phyloP scores from a whole-genome alignment of 2,113 vertebrate genomes.

The Melanocharis versteri region DNA sequence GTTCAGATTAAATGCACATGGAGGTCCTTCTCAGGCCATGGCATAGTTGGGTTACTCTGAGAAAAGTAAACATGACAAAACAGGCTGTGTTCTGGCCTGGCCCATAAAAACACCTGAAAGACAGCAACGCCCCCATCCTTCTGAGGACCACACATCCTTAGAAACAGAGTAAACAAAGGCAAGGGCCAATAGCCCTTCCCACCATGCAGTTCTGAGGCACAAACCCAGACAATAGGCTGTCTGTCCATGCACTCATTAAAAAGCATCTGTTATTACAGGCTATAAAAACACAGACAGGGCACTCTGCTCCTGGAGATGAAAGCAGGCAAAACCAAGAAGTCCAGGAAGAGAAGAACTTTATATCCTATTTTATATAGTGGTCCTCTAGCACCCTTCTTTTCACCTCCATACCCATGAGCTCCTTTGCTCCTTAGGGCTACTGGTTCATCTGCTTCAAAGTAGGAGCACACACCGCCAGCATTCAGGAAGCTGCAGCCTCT shows the following conservation, averaged over 20 bases:
- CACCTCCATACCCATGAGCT: not conserved
- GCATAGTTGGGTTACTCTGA: not conserved
- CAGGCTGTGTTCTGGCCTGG: not conserved
- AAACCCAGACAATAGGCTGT: constrained; percentile 30
- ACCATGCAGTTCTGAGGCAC: not conserved
- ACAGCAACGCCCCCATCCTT: not conserved
- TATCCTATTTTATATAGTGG: not conserved
- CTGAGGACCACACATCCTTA: not conserved
- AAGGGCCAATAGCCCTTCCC: constrained; percentile 32
- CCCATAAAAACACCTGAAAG: not conserved
- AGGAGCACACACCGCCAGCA: not conserved
- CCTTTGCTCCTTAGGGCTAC: not conserved
- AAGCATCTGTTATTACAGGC: constrained; percentile 21
- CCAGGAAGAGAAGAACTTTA: not conserved
- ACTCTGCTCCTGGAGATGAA: not conserved
- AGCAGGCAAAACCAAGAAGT: not conserved
- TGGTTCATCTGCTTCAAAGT: not conserved
- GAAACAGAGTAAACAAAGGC: constrained; percentile 24
- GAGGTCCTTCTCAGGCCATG: not conserved
- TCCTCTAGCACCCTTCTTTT: not conserved
- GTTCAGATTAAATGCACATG: accelerated
- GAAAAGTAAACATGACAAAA: not conserved
- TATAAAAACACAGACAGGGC: constrained; percentile 24
- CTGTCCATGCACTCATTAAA: not conserved
- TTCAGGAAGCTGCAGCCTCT: not conserved